Percentiles rank a stretch among this genome's conserved stretches.
These are phyloP conservation scores for Drosophila nigrodunni DNA, from an alignment of 1,140 invertebrate species.

Conservation along the genomic window DNA sequence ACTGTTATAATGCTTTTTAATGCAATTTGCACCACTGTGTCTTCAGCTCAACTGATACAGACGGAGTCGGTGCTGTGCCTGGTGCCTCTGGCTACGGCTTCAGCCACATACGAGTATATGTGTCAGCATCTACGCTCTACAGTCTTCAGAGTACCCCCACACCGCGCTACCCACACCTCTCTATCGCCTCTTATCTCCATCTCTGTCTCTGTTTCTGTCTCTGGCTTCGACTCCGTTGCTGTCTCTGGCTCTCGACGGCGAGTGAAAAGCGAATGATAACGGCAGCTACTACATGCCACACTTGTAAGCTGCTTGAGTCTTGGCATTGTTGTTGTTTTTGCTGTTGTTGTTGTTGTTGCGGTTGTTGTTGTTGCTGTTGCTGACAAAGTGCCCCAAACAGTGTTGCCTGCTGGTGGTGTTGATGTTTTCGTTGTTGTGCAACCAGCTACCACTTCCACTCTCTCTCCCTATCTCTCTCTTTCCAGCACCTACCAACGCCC, in stretches of 20 bases:
- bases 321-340: slow-evolving; percentile 63
- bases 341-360: slow-evolving; percentile 41
- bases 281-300: slow-evolving; percentile 77
- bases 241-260: slow-evolving; percentile 47
- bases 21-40: slow-evolving; percentile 9
- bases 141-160: slow-evolving; percentile 14
- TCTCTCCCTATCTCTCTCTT: not conserved
- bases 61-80: slow-evolving; percentile 20
- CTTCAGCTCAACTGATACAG: slow-evolving; percentile 11
- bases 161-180: slow-evolving; percentile 7
- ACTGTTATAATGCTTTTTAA: not conserved
- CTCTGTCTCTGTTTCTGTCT: slow-evolving; percentile 1
- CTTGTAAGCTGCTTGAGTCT: slow-evolving; percentile 79
- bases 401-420: slow-evolving; percentile 58
- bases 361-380: slow-evolving; percentile 39
- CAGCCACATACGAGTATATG: slow-evolving; percentile 6
- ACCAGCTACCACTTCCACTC: not conserved
- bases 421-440: slow-evolving; percentile 76
- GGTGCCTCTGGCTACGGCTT: slow-evolving; percentile 36
- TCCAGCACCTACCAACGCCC: not conserved
- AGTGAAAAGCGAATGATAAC: slow-evolving; percentile 81
- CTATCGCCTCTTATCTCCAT: not conserved
- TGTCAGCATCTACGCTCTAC: slow-evolving; percentile 20
- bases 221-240: slow-evolving; percentile 14
- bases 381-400: slow-evolving; percentile 64